Evolutionary conservation across 2,797 vertebrate genomes (phyloP).

Genomic region (Erithacus rubecula): DNA sequence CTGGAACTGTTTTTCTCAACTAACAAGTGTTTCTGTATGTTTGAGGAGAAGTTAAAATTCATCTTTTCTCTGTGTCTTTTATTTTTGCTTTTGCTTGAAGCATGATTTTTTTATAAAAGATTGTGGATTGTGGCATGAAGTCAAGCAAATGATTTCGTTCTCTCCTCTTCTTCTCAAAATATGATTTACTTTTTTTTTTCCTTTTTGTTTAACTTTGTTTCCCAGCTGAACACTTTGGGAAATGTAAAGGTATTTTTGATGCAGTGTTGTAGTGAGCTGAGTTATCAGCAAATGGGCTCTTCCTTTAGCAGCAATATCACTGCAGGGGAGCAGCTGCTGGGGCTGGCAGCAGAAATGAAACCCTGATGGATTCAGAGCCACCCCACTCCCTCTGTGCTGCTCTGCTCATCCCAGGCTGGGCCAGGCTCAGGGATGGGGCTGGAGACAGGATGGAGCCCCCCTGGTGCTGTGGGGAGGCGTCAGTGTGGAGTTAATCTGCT

Average conservation of each 20-base stretch:
- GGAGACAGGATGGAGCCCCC: too few relatives aligned
- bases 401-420: too few relatives aligned
- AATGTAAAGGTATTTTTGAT: constrained; percentile 59
- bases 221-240: constrained; percentile 63
- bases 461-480: too few relatives aligned
- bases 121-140: neutral
- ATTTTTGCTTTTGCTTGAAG: neutral
- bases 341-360: constrained; percentile 48
- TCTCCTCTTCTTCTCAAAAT: neutral
- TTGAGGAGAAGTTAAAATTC: neutral
- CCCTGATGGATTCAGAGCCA: constrained; percentile 12
- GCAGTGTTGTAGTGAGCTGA: constrained; percentile 22
- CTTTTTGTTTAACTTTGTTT: constrained; percentile 42
- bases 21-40: neutral
- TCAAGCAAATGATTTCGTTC: neutral
- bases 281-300: constrained; percentile 44
- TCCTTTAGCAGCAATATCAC: constrained; percentile 51
- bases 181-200: too few relatives aligned
- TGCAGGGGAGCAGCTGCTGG: constrained; percentile 68
- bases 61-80: neutral
- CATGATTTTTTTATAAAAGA: too few relatives aligned
- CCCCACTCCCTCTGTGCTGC: too few relatives aligned
- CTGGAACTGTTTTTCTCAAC: neutral
- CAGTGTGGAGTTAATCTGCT: too few relatives aligned
- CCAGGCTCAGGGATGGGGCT: too few relatives aligned